Percentiles rank a stretch among this genome's conserved stretches.
Conservation (phyloP, 2,113 vertebrate species). For the Potamarius usumacintae region DNA sequence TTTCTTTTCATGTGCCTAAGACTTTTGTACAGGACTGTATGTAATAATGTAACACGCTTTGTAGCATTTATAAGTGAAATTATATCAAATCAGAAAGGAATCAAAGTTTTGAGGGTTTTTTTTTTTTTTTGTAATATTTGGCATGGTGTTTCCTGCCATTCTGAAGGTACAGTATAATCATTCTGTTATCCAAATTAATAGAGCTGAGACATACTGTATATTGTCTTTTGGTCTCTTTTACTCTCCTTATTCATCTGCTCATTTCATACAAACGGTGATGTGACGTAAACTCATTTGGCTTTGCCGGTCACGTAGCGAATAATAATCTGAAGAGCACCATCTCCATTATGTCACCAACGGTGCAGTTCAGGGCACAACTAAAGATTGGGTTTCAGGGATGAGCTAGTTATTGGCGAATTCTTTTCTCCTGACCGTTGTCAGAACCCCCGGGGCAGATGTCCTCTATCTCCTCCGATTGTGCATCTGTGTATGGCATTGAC, state of each 20-base stretch:
- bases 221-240: not conserved
- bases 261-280: not conserved
- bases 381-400: constrained; percentile 24
- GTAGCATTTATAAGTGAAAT: too few species aligned
- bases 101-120: too few species aligned
- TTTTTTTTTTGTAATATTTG: too few species aligned
- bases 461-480: constrained; percentile 39
- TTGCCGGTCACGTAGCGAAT: too few species aligned
- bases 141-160: too few species aligned
- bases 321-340: not conserved
- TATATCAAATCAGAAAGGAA: too few species aligned
- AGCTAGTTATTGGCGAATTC: constrained; percentile 21
- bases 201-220: too few species aligned
- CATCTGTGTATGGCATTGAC: constrained; percentile 37
- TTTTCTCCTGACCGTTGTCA: constrained; percentile 10
- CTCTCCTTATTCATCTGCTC: not conserved
- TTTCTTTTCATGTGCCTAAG: too few species aligned
- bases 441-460: constrained; percentile 35
- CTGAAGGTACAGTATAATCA: too few species aligned
- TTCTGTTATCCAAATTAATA: not conserved
- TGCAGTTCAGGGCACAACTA: not conserved
- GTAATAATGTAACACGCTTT: too few species aligned
- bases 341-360: constrained; percentile 49
- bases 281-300: too few species aligned
- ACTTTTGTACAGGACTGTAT: too few species aligned